phyloP scores from a whole-genome alignment of 2,888 invertebrate species.

The Priocnemis perturbator region DNA sequence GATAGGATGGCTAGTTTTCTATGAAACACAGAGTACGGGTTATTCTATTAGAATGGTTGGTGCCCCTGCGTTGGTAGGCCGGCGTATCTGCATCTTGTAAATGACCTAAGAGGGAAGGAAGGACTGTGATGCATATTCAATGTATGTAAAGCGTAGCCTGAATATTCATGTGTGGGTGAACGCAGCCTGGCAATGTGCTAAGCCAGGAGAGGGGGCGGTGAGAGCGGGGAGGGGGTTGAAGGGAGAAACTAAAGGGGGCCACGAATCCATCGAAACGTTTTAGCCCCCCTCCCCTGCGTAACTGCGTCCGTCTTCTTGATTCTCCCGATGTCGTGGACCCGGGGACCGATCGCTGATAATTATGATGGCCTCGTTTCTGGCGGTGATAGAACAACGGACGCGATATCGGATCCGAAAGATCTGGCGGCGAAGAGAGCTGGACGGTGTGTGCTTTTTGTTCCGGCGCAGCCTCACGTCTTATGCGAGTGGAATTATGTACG shows the following conservation, averaged over 20 bases:
- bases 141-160: slow-evolving; percentile 72
- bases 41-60: slow-evolving; percentile 67
- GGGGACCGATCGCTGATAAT: background rate
- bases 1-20: slow-evolving; percentile 48
- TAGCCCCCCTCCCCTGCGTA: slow-evolving; percentile 18
- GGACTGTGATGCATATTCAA: slow-evolving; percentile 73
- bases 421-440: no score
- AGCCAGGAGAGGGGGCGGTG: slow-evolving; percentile 48
- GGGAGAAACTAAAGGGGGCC: slow-evolving; percentile 37
- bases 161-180: slow-evolving; percentile 73
- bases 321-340: background rate
- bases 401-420: no score
- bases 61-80: slow-evolving; percentile 52
- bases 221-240: background rate
- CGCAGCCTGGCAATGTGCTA: slow-evolving; percentile 70
- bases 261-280: slow-evolving; percentile 46
- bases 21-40: slow-evolving; percentile 60
- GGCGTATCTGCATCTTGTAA: slow-evolving; percentile 73
- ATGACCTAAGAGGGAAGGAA: slow-evolving; percentile 74
- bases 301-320: slow-evolving; percentile 11
- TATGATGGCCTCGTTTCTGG: no score
- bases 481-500: no score
- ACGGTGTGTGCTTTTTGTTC: no score
- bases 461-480: no score
- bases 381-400: no score